Evolutionary conservation across 2,113 vertebrate genomes (phyloP).

Genomic region (Nicator chloris): DNA sequence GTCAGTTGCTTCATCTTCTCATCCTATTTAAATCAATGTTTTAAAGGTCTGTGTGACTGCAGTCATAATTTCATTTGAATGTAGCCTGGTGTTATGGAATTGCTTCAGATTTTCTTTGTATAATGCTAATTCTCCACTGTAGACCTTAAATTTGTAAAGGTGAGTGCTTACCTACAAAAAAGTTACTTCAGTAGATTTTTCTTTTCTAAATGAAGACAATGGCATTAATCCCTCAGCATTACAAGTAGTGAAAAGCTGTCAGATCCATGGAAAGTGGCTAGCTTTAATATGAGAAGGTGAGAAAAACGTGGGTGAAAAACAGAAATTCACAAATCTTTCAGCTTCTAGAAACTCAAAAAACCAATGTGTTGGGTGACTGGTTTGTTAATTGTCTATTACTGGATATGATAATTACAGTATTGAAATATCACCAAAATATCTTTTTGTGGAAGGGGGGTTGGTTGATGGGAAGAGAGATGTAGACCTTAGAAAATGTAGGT

Average conservation of each 20-base stretch:
- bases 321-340: background rate
- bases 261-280: background rate
- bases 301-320: background rate
- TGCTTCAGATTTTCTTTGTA: background rate
- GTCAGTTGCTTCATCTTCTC: background rate
- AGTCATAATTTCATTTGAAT: background rate
- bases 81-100: background rate
- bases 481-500: background rate
- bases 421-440: background rate
- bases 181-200: background rate
- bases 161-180: background rate
- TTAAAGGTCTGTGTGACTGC: background rate
- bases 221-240: background rate
- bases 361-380: background rate
- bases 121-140: background rate
- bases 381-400: background rate
- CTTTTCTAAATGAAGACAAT: background rate
- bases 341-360: background rate
- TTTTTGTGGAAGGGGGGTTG: fast-evolving
- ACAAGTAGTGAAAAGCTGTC: background rate
- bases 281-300: background rate
- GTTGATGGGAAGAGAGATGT: background rate
- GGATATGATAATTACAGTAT: background rate
- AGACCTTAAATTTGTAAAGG: background rate
- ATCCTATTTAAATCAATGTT: background rate